These are phyloP conservation scores for Apostichopus californicus DNA, from an alignment of 35 echinoderm and acorn worm genomes.

Conservation along the genomic window DNA sequence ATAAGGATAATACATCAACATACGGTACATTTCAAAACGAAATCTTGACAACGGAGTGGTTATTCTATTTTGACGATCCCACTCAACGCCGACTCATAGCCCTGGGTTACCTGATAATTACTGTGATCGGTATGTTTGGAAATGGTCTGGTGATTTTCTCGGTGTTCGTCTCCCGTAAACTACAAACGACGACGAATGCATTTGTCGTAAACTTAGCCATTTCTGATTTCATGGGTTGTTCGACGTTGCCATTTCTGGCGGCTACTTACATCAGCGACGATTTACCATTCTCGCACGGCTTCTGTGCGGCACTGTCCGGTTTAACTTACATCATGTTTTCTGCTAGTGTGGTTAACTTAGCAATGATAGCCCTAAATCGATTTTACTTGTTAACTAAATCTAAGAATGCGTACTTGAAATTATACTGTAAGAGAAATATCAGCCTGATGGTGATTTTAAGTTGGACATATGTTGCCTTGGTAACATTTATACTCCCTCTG, in stretches of 20 bases:
- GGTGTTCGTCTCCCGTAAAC: conserved; percentile 28
- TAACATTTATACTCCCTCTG: background rate
- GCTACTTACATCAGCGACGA: background rate
- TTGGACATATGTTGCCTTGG: background rate
- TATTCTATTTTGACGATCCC: background rate
- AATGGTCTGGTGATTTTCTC: conserved; percentile 32
- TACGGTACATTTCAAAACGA: background rate
- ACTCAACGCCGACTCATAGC: background rate
- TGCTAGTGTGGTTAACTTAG: background rate
- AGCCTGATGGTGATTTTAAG: background rate
- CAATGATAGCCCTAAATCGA: conserved; percentile 9
- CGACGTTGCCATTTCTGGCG: background rate
- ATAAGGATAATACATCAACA: no score
- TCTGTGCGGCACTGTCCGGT: background rate
- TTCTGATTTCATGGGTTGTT: conserved; percentile 48
- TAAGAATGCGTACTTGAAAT: background rate
- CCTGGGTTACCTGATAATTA: background rate
- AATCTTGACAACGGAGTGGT: background rate
- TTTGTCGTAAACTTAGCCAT: conserved; percentile 55
- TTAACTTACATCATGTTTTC: background rate
- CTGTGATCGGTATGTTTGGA: conserved; percentile 8
- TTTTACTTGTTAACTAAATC: background rate
- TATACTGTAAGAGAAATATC: conserved; percentile 16
- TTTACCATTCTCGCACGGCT: background rate
- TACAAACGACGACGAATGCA: conserved; percentile 47